phyloP scores from a whole-genome alignment of 1,140 invertebrate genomes.

The Drosophila malerkotliana region DNA sequence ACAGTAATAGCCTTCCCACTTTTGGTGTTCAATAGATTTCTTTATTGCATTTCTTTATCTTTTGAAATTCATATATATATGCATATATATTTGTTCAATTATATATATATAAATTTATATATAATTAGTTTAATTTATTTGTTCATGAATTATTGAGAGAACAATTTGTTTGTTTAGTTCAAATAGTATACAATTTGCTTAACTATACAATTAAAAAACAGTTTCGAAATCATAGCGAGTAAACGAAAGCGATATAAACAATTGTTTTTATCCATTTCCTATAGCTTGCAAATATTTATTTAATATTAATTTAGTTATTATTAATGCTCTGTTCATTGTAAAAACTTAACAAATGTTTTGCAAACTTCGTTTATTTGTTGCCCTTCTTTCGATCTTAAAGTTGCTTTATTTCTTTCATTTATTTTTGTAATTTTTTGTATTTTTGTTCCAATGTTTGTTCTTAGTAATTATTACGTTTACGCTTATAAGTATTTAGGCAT shows the following conservation, averaged over 20 bases:
- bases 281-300: constrained; percentile 49
- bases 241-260: constrained; percentile 59
- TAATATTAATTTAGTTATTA: constrained; percentile 66
- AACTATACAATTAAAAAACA: constrained; percentile 79
- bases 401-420: constrained; percentile 32
- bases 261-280: constrained; percentile 42
- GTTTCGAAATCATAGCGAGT: constrained; percentile 54
- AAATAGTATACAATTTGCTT: constrained; percentile 81
- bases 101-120: constrained; percentile 64
- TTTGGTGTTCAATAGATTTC: constrained; percentile 77
- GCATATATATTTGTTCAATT: constrained; percentile 49
- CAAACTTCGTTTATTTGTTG: constrained; percentile 67
- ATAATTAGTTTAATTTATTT: constrained; percentile 70
- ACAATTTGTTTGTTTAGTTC: constrained; percentile 68
- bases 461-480: constrained; percentile 32
- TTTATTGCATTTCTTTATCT: constrained; percentile 72
- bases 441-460: constrained; percentile 43
- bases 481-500: constrained; percentile 36
- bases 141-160: constrained; percentile 79
- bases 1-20: not conserved
- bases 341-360: constrained; percentile 80
- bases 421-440: constrained; percentile 24
- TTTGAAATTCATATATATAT: constrained; percentile 56
- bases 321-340: constrained; percentile 73
- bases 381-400: constrained; percentile 44